Evolutionary conservation across 2,888 invertebrate species (phyloP), one percentile per base, ranked within the genome.

Genomic region (Diaphora mendica): DNA sequence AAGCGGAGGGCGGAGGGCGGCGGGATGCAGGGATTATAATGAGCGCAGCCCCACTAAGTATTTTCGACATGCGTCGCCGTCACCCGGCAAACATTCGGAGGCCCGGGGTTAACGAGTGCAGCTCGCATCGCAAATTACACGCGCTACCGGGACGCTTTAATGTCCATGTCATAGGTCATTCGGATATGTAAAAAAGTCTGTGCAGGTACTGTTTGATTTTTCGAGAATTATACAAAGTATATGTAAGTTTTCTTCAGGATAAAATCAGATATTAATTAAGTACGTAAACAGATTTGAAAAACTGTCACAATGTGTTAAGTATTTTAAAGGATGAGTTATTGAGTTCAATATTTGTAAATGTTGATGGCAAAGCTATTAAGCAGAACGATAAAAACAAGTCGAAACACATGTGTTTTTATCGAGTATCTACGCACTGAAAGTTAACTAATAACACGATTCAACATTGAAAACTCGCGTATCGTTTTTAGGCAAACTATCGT

Each of bases 31-130:
- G 94, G 94, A 94, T 94, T 94, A 94, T 95, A 95, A 95, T 95
- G 95, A 95, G 92, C 90, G 90, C 91, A 89, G 91, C 94, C 95
- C 94, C 94, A 94, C 94, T 94, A 95, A 95, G 95, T 93, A 95
- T 95, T 95, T 94, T 95, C 93, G 95, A 95, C 95, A 95, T 95
- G 95, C 95, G 94, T 94, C 91, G 93, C 92, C 93, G 93, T 93
- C 95, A 91, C 95, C 94, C 95, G 92, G 88, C 95, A 94, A 95
- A 94, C 94, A 94, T 93, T 93, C 90, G 88, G 82, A 81, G 85
- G 82, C 80, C 77, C 79, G 87, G 92, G 93, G 93, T 90, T 92
- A 91, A 91, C 92, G 91, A 91, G 90, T 89, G 90, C 91, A 87
- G 78, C 64, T 76, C 82, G 82, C 82, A 84, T 86, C 87, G 89